phyloP scores from a whole-genome alignment of 2,113 vertebrate genomes.

The Tylochromis polylepis region DNA sequence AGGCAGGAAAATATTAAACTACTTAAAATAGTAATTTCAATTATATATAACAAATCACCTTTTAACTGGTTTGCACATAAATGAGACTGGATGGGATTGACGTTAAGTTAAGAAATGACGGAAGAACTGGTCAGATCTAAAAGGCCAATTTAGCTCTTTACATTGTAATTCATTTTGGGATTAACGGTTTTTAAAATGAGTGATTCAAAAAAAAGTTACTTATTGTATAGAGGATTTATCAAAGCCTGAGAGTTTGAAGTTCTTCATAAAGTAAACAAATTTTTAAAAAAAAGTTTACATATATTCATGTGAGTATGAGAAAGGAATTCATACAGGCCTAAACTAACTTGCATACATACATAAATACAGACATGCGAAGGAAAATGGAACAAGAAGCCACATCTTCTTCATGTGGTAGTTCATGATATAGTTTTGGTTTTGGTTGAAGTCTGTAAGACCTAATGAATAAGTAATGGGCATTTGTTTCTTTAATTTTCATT shows the following conservation, averaged over 20 bases:
- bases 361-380: not conserved
- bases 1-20: not conserved
- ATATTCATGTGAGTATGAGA: not conserved
- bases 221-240: not conserved
- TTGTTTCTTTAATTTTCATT: not conserved
- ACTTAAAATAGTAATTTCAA: not conserved
- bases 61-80: not conserved
- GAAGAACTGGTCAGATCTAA: too few relatives aligned
- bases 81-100: not conserved
- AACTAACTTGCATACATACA: not conserved
- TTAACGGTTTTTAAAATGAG: too few relatives aligned
- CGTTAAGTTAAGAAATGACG: too few relatives aligned
- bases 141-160: too few relatives aligned
- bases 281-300: fast-evolving
- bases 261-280: not conserved
- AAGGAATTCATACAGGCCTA: not conserved
- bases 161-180: too few relatives aligned
- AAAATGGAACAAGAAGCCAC: not conserved
- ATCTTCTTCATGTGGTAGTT: not conserved
- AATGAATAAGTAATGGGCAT: not conserved
- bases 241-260: not conserved
- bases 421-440: not conserved
- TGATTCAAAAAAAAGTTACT: too few relatives aligned
- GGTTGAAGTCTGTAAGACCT: not conserved
- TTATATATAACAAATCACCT: not conserved